phyloP scores from a whole-genome alignment of 1,140 invertebrate species.

The Ganaspis sp. region DNA sequence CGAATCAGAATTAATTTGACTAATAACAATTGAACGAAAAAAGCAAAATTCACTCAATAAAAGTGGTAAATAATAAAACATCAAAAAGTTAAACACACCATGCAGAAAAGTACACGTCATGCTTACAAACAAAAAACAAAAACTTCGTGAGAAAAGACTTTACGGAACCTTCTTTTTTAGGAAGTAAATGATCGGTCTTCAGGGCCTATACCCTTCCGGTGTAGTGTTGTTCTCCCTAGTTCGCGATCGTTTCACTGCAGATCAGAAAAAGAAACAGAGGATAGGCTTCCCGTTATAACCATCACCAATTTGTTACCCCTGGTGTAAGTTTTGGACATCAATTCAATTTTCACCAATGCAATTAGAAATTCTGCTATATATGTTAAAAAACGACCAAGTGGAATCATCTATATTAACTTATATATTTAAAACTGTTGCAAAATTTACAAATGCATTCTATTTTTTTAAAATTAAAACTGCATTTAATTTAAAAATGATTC shows the following conservation, averaged over 20 bases:
- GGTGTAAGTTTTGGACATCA: not conserved
- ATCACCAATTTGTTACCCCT: conserved; percentile 52
- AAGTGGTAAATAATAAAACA: no score
- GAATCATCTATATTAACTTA: no score
- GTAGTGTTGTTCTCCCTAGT: conserved; percentile 78
- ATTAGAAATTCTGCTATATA: no score
- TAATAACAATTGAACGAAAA: no score
- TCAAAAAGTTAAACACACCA: no score
- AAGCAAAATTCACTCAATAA: no score
- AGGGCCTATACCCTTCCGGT: conserved; percentile 74
- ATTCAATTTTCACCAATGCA: not conserved
- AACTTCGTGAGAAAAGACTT: conserved; percentile 49
- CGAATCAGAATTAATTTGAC: no score
- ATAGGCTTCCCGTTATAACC: conserved; percentile 58
- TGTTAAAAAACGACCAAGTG: no score
- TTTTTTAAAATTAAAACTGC: no score
- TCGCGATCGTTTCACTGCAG: conserved; percentile 79
- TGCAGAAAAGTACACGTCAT: not conserved
- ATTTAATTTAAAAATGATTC: not conserved
- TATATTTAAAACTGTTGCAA: no score
- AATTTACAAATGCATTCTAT: no score
- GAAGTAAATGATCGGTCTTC: conserved; percentile 63
- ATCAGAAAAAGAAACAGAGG: conserved; percentile 66
- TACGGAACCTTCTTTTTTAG: conserved; percentile 68
- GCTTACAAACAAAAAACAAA: conserved; percentile 36